Evolutionary conservation across 2,797 vertebrate genomes (phyloP).

Genomic region (Vultur gryphus): DNA sequence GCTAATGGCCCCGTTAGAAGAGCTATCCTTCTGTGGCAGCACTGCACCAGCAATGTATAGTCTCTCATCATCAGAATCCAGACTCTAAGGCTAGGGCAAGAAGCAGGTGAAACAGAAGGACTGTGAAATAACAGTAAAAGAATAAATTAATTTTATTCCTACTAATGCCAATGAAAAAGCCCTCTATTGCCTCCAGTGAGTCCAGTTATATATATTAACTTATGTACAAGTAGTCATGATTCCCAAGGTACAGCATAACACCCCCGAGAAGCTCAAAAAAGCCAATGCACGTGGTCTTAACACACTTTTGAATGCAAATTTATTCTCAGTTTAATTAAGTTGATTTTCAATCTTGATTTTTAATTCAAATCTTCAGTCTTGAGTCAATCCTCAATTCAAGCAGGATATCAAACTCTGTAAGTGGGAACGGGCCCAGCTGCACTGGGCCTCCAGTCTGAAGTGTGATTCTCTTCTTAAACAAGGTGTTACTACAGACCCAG

Average conservation of each 20-base stretch:
- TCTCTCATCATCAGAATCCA: not conserved
- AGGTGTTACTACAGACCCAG: not conserved
- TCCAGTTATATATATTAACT: not conserved
- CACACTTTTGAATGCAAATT: not conserved
- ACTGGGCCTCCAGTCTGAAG: not conserved
- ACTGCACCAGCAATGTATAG: not conserved
- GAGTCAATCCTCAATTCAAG: not conserved
- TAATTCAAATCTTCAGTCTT: not conserved
- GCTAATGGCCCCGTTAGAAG: not conserved
- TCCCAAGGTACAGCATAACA: not conserved
- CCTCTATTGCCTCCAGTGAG: not conserved
- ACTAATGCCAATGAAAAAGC: not conserved
- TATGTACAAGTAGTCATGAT: not conserved
- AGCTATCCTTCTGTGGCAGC: not conserved
- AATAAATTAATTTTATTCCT: not conserved
- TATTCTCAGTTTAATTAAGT: not conserved
- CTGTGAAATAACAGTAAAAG: not conserved
- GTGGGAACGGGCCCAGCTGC: not conserved
- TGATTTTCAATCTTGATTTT: not conserved
- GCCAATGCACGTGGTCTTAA: not conserved
- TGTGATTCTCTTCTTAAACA: not conserved
- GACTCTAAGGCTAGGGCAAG: not conserved
- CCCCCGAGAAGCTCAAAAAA: not conserved
- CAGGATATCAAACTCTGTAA: not conserved
- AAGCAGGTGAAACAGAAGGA: not conserved